These are phyloP conservation scores for Leptatherina wallacei DNA, from an alignment of 2,797 vertebrate species.

Conservation along the genomic window DNA sequence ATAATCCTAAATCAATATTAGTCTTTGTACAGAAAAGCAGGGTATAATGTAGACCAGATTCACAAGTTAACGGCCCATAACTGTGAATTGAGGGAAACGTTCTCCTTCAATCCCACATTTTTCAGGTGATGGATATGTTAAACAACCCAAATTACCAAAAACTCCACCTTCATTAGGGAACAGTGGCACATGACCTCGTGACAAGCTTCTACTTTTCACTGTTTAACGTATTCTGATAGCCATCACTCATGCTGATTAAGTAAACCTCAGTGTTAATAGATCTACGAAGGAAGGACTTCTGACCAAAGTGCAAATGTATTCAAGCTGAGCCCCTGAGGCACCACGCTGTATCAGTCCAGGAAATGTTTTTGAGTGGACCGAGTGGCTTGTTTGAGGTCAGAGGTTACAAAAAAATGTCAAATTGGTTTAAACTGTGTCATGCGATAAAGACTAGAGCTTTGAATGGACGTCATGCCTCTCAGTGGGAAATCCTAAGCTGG, in stretches of 20 bases:
- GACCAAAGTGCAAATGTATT: slow-evolving; percentile 59
- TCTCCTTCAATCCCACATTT: slow-evolving; percentile 36
- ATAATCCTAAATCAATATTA: not conserved
- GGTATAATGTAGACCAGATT: too few relatives aligned
- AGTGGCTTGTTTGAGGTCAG: slow-evolving; percentile 59
- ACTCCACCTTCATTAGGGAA: slow-evolving; percentile 33
- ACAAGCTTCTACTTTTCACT: slow-evolving; percentile 43
- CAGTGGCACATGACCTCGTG: slow-evolving; percentile 41
- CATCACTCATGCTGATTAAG: slow-evolving; percentile 65
- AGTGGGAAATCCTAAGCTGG: slow-evolving; percentile 52
- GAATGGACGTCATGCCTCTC: slow-evolving; percentile 44
- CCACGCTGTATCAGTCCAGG: slow-evolving; percentile 27
- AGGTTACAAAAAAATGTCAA: slow-evolving; percentile 65
- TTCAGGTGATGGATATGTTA: slow-evolving; percentile 44
- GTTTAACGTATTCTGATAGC: slow-evolving; percentile 32
- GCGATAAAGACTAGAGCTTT: slow-evolving; percentile 44
- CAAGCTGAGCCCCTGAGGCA: slow-evolving; percentile 45
- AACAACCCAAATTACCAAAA: slow-evolving; percentile 28
- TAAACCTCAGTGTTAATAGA: slow-evolving; percentile 55
- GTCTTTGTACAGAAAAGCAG: not conserved
- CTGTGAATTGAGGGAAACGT: slow-evolving; percentile 16
- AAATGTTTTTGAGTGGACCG: slow-evolving; percentile 59
- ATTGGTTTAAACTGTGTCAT: slow-evolving; percentile 63
- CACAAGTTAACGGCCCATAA: slow-evolving; percentile 34
- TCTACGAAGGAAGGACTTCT: slow-evolving; percentile 38